Evolutionary conservation across 2,888 invertebrate species (phyloP).

Genomic region (Girardia tigrina): DNA sequence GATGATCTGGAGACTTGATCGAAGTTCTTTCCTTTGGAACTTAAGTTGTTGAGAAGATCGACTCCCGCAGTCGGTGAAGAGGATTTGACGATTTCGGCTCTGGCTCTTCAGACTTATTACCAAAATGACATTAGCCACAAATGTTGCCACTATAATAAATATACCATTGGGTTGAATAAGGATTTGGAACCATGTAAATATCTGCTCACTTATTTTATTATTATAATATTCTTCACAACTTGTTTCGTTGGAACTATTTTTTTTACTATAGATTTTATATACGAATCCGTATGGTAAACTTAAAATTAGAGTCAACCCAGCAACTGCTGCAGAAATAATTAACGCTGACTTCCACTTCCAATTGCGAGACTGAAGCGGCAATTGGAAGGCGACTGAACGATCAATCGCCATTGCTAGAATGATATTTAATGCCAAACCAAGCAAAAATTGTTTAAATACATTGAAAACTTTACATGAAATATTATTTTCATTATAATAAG

Average conservation of each 20-base stretch:
- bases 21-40: background rate
- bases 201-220: background rate
- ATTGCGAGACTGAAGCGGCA: background rate
- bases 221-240: background rate
- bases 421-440: background rate
- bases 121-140: background rate
- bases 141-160: background rate
- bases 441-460: background rate
- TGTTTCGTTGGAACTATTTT: background rate
- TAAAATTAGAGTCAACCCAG: background rate
- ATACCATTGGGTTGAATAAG: background rate
- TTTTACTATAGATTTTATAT: background rate
- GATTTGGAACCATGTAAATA: conserved; percentile 9
- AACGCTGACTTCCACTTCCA: background rate
- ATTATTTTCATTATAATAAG: background rate
- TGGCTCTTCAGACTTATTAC: background rate
- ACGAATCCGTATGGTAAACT: conserved; percentile 7
- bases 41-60: conserved; percentile 5
- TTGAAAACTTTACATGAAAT: background rate
- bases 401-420: background rate
- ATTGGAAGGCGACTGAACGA: background rate
- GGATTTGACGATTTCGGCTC: background rate
- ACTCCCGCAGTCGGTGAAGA: background rate
- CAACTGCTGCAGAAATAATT: background rate
- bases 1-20: background rate